Evolutionary conservation across 2,888 invertebrate genomes (phyloP).

Genomic region (Serrognathus titanus): DNA sequence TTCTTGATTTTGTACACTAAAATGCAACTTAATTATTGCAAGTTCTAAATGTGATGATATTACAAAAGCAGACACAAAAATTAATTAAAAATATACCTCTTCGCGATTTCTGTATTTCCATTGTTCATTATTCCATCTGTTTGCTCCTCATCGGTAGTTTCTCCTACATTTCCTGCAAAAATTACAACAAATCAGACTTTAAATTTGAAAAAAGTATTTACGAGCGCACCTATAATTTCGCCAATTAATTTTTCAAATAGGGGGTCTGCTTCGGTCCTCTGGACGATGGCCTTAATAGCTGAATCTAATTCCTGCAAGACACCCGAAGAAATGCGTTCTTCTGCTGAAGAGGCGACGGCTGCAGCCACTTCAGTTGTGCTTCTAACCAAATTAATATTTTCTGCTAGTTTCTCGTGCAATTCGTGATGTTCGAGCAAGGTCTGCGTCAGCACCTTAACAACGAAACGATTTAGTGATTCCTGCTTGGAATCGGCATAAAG

Average conservation of each 20-base stretch:
- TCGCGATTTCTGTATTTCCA: background rate
- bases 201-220: no score
- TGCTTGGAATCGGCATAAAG: no score
- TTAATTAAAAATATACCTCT: background rate
- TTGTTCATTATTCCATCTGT: no score
- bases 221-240: constrained; percentile 45
- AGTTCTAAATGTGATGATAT: no score
- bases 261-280: constrained; percentile 53
- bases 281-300: constrained; percentile 51
- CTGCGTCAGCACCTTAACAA: constrained; percentile 29
- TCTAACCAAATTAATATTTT: constrained; percentile 49
- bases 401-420: constrained; percentile 54
- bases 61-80: background rate
- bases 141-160: no score
- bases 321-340: background rate
- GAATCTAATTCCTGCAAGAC: constrained; percentile 43
- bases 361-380: background rate
- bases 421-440: constrained; percentile 52
- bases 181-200: no score
- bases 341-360: background rate
- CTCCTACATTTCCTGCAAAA: no score
- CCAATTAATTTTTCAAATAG: constrained; percentile 51
- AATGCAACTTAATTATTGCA: no score
- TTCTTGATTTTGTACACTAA: no score
- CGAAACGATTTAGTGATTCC: background rate